Evolutionary conservation across 1,140 invertebrate genomes (phyloP), one percentile per base, ranked within the genome.

Genomic region (Papilio glaucus): DNA sequence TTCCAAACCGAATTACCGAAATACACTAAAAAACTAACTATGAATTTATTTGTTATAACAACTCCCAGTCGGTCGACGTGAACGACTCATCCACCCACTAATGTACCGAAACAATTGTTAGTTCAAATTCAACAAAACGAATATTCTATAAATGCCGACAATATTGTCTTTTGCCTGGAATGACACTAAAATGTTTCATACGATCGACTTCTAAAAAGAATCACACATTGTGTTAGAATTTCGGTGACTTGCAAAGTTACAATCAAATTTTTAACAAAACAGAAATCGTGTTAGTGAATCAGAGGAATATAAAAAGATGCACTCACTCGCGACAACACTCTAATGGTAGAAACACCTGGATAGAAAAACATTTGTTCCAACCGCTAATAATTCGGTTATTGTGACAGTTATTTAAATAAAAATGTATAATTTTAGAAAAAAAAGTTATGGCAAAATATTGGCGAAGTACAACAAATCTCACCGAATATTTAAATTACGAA

Each of bases 121-220:
- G 67, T 73, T 78, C 73, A 76, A 82, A 73, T 84, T 86, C 77
- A 83, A 81, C 72, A 75, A 76, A 86, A 86, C 81, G 83, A 85
- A 87, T 89, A 89, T 87, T 86, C 88, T 92, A 92, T 92, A 92
- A 92, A 92, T 92, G 90, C 90, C 85, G 90, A 91, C 90, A 90
- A 89, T 81, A 85, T 84, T 90, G 90, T 92, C 90, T 92, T 91
- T 92, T 91, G 85, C 88, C 86, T 92, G 90, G 90, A 92, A 92
- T 92, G 90, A 92, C 89, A 89, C 89, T 89, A 87, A 86, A 82
- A 83, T 78, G 81, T 87, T 80, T 76, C 77, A 83, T 63, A 85
- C 79, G 6, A 83, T 74, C 73, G 72, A 75, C 78, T 76, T 79
- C 78, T 86, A 82, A 78, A 83, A 74, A 71, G 79, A 68, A 81